These are phyloP conservation scores for Alouatta palliata DNA, from an alignment of 2,113 vertebrate genomes.

Conservation along the genomic window DNA sequence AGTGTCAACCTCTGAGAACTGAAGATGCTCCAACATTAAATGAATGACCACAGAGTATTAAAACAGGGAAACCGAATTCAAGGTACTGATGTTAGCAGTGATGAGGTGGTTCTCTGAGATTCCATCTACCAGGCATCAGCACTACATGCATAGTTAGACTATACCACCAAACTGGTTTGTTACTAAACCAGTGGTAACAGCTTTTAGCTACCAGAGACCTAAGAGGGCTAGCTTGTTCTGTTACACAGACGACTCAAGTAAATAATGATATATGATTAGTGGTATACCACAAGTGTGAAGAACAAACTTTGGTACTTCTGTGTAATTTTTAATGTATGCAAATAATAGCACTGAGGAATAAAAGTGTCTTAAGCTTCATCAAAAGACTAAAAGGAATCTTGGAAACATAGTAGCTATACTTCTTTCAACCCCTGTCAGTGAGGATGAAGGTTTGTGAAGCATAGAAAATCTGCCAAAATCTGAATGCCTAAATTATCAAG, in stretches of 20 bases:
- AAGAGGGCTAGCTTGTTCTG: not conserved
- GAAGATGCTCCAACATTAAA: not conserved
- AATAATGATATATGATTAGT: conserved; percentile 29
- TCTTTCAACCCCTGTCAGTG: not conserved
- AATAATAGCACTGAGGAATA: not conserved
- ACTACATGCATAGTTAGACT: not conserved
- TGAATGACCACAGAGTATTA: not conserved
- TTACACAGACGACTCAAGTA: not conserved
- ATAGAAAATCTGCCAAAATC: conserved; percentile 21
- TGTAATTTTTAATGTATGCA: conserved; percentile 39
- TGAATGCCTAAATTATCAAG: not conserved
- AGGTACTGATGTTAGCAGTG: not conserved
- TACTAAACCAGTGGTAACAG: not conserved
- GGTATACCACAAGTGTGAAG: not conserved
- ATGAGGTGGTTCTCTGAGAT: not conserved
- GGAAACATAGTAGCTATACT: not conserved
- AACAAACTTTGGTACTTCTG: not conserved
- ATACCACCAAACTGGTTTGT: not conserved
- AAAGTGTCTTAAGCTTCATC: not conserved
- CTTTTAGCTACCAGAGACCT: not conserved
- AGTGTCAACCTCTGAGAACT: not conserved
- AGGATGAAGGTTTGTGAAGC: not conserved
- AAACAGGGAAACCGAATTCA: not conserved
- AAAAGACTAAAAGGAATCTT: not conserved
- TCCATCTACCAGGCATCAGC: not conserved